A percentile compares a stretch with the other conserved stretches of the same genome.
Evolutionary conservation across 2,888 invertebrate species (phyloP).

Genomic region (Axea sp.): DNA sequence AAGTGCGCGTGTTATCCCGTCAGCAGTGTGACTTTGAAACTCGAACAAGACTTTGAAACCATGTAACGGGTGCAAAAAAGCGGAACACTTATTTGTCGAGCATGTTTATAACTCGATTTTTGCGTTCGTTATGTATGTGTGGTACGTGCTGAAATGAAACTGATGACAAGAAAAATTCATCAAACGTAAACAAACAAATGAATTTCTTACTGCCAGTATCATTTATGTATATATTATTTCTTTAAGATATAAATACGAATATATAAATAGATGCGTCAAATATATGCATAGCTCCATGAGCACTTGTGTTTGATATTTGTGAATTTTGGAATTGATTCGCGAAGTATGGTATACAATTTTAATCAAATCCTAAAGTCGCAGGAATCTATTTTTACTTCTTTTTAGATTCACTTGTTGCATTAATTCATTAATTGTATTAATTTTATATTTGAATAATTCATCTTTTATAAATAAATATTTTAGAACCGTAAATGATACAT

Average conservation of each 20-base stretch:
- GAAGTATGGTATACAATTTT: constrained; percentile 13
- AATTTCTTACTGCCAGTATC: constrained; percentile 74
- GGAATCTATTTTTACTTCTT: not conserved
- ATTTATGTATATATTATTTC: constrained; percentile 71
- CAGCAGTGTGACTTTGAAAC: constrained; percentile 18
- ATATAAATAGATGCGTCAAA: constrained; percentile 64
- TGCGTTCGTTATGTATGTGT: not conserved
- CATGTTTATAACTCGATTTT: constrained; percentile 15
- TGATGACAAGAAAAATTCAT: not conserved
- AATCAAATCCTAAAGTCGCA: constrained; percentile 23
- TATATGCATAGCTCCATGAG: constrained; percentile 63
- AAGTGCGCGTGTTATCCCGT: constrained; percentile 23
- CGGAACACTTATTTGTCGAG: constrained; percentile 19
- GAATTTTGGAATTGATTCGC: constrained; percentile 39
- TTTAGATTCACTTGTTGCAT: too few relatives aligned
- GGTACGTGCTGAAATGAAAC: constrained; percentile 11
- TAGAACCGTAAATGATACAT: too few relatives aligned
- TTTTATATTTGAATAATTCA: too few relatives aligned
- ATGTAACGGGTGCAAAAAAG: not conserved
- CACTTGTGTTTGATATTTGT: constrained; percentile 42
- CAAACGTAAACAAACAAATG: constrained; percentile 7
- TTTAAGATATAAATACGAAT: constrained; percentile 65
- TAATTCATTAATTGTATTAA: too few relatives aligned
- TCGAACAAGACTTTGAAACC: not conserved
- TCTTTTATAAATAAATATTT: too few relatives aligned